phyloP scores from a whole-genome alignment of 2,888 invertebrate genomes.

The Platycnemis pennipes region DNA sequence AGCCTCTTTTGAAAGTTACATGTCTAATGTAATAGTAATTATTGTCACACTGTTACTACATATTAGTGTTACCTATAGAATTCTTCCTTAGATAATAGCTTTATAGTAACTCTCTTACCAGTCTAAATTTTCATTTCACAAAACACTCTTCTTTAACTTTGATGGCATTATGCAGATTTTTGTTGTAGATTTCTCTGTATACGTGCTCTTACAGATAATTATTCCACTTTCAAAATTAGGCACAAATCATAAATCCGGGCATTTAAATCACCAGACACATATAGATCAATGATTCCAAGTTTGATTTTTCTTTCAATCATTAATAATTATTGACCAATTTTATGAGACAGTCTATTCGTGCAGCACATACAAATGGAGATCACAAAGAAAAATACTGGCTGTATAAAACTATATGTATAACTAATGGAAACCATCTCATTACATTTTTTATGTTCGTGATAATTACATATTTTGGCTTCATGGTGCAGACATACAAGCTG shows the following conservation, averaged over 20 bases:
- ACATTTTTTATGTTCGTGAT: neutral
- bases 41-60: neutral
- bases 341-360: neutral
- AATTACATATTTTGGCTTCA: too few species aligned
- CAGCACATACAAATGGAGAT: neutral
- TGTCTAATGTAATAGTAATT: neutral
- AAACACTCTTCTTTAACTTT: neutral
- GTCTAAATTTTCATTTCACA: neutral
- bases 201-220: neutral
- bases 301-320: neutral
- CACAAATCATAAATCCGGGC: neutral
- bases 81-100: conserved; percentile 14
- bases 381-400: neutral
- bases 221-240: neutral
- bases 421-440: neutral
- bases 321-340: neutral
- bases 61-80: neutral
- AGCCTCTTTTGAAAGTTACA: conserved; percentile 30
- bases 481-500: too few species aligned
- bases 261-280: neutral
- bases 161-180: neutral
- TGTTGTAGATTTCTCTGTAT: neutral
- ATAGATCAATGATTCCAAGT: neutral
- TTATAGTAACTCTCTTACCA: neutral
- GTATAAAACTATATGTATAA: neutral